Conservation (phyloP, 37 sponge, comb jelly and placozoan species). For the Petrosia ficiformis region DNA sequence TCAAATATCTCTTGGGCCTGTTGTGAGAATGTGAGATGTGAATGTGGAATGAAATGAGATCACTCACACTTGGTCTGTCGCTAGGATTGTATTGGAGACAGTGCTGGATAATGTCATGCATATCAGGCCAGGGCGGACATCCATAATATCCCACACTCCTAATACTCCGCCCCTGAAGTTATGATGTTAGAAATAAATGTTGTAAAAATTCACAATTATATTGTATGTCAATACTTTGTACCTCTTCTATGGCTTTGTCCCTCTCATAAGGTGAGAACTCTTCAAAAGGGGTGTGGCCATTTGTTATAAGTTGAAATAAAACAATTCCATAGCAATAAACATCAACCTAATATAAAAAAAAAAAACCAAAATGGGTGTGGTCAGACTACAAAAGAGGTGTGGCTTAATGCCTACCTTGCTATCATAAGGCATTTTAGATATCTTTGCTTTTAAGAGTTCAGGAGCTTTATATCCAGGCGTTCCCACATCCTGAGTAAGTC, state of each 20-base stretch:
- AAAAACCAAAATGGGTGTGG: neutral
- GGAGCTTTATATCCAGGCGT: conserved; percentile 84
- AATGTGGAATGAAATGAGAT: too few relatives aligned
- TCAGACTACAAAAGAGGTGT: neutral
- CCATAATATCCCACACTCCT: conserved; percentile 58
- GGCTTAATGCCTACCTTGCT: conserved; percentile 30
- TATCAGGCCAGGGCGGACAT: conserved; percentile 81
- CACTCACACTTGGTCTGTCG: conserved; percentile 41
- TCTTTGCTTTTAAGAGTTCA: conserved; percentile 46
- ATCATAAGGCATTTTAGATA: conserved; percentile 53
- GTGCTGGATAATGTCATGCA: conserved; percentile 73
- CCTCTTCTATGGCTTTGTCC: conserved; percentile 67
- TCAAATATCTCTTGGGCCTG: conserved; percentile 63
- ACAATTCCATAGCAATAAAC: conserved; percentile 63
- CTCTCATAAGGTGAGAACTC: conserved; percentile 51
- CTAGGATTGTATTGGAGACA: conserved; percentile 68
- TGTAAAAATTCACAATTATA: neutral
- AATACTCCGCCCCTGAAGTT: conserved; percentile 56
- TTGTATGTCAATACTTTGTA: neutral
- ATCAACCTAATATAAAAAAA: conserved; percentile 40
- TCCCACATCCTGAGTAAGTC: conserved; percentile 60
- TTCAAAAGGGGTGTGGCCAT: conserved; percentile 75
- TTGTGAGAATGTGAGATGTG: too few relatives aligned
- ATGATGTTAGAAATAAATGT: neutral
- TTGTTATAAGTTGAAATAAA: conserved; percentile 57